A percentile compares a stretch with the other conserved stretches of the same genome.
Evolutionary conservation across 2,888 invertebrate species (phyloP).

Genomic region (Drosophila mayaguana): DNA sequence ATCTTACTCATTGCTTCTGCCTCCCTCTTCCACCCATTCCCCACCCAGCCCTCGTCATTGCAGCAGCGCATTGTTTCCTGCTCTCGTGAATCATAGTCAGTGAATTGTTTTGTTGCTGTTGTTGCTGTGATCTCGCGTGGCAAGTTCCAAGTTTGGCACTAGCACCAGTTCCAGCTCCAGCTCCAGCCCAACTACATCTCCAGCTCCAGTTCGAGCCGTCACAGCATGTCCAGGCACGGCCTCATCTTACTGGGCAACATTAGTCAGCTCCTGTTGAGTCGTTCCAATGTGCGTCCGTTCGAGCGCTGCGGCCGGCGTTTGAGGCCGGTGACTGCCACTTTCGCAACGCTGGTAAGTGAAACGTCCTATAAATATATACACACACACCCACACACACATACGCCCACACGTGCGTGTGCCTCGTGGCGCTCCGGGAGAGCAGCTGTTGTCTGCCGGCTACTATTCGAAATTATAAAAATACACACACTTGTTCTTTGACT

Average conservation of each 20-base stretch:
- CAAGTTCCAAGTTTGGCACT: slow-evolving; percentile 33
- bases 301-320: slow-evolving; percentile 81
- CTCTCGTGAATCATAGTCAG: slow-evolving; percentile 18
- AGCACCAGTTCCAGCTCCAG: slow-evolving; percentile 11
- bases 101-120: slow-evolving; percentile 25
- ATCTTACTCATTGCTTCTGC: slow-evolving; percentile 11
- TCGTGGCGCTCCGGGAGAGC: slow-evolving; percentile 60
- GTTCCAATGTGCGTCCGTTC: slow-evolving; percentile 85
- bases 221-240: slow-evolving; percentile 58
- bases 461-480: slow-evolving; percentile 58
- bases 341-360: slow-evolving; percentile 69
- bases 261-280: slow-evolving; percentile 87
- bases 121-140: slow-evolving; percentile 44
- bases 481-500: slow-evolving; percentile 49
- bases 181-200: slow-evolving; percentile 4
- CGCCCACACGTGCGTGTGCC: background rate
- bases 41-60: background rate
- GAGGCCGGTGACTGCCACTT: slow-evolving; percentile 71
- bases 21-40: background rate
- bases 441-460: slow-evolving; percentile 44
- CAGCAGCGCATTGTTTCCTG: background rate
- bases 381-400: background rate
- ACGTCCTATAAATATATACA: slow-evolving; percentile 35
- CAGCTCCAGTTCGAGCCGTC: slow-evolving; percentile 14
- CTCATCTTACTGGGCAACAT: slow-evolving; percentile 87